These are phyloP conservation scores for Gorsachius magnificus DNA, from an alignment of 2,797 vertebrate genomes.

Conservation along the genomic window DNA sequence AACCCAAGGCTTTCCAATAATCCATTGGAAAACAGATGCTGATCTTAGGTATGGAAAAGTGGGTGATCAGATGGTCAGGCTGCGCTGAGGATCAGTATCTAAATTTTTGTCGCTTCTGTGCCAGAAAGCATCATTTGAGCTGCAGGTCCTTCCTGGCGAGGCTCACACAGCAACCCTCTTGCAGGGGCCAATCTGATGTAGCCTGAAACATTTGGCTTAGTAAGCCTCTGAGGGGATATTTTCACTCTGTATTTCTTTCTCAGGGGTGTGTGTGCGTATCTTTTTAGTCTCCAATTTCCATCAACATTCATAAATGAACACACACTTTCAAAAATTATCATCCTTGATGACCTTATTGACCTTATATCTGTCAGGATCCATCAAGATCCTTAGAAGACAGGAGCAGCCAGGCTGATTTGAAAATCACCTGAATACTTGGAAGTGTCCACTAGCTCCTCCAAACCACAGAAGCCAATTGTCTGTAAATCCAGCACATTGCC, in stretches of 20 bases:
- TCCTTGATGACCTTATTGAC: not conserved
- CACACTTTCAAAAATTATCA: not conserved
- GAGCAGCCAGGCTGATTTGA: not conserved
- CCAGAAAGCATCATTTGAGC: not conserved
- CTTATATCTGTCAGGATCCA: not conserved
- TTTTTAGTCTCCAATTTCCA: not conserved
- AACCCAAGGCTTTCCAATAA: not conserved
- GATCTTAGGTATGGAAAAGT: not conserved
- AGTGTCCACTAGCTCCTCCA: not conserved
- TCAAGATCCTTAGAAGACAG: not conserved
- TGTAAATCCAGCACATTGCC: not conserved
- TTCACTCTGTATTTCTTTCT: not conserved
- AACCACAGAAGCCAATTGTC: not conserved
- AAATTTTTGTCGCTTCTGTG: not conserved
- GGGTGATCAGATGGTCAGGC: not conserved
- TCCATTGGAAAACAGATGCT: not conserved
- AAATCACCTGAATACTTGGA: not conserved
- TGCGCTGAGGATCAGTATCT: not conserved
- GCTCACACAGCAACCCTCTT: not conserved
- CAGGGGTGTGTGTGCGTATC: accelerated
- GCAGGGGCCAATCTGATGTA: not conserved
- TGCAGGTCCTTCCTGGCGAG: not conserved
- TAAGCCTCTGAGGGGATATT: not conserved
- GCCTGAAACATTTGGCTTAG: not conserved
- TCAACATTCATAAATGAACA: not conserved